Evolutionary conservation across 2,797 vertebrate species (phyloP).

Genomic region (Schizopygopsis malacanthus): DNA sequence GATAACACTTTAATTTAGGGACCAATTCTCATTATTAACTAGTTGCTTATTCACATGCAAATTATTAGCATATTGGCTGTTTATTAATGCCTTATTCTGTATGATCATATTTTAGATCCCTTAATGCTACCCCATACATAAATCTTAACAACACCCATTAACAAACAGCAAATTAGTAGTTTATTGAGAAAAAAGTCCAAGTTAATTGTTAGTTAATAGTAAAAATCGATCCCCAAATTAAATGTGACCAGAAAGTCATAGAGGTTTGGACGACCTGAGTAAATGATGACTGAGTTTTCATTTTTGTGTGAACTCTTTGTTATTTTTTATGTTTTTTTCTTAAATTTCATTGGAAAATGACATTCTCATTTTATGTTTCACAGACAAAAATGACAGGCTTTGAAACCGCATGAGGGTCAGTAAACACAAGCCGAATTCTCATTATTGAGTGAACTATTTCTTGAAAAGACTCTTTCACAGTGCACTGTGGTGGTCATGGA

Average conservation of each 20-base stretch:
- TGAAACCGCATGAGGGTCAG: background rate
- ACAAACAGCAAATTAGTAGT: too few relatives aligned
- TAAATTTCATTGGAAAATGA: background rate
- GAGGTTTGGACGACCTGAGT: background rate
- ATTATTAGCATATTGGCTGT: too few relatives aligned
- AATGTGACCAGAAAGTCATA: background rate
- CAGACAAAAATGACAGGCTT: background rate
- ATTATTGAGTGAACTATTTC: background rate
- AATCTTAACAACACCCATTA: too few relatives aligned
- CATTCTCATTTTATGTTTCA: background rate
- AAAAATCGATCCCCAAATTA: too few relatives aligned
- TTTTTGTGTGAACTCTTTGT: background rate
- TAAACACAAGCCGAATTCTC: background rate
- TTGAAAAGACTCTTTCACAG: constrained; percentile 36
- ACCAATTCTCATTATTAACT: too few relatives aligned
- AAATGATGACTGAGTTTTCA: background rate
- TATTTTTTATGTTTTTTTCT: background rate
- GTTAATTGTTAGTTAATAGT: too few relatives aligned
- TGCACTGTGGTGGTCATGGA: constrained; percentile 42
- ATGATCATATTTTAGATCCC: too few relatives aligned
- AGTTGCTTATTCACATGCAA: too few relatives aligned
- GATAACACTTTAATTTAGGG: too few relatives aligned
- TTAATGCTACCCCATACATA: too few relatives aligned
- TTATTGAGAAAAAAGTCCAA: too few relatives aligned
- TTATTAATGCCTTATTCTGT: too few relatives aligned